phyloP scores from a whole-genome alignment of 2,888 invertebrate genomes.

The Rutpela maculata region DNA sequence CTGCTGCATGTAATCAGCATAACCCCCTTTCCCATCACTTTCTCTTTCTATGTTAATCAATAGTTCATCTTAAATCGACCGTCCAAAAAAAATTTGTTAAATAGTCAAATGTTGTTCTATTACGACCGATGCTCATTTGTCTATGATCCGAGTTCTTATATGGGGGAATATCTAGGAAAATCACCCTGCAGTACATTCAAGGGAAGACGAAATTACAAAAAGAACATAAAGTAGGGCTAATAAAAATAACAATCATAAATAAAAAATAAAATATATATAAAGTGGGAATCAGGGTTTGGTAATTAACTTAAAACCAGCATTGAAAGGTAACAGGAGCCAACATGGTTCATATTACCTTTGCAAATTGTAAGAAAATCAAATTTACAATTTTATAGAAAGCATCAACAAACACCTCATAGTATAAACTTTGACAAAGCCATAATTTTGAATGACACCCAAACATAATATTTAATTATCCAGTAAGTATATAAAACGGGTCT shows the following conservation, averaged over 20 bases:
- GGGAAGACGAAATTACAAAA: neutral
- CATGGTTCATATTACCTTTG: neutral
- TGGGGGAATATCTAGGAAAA: neutral
- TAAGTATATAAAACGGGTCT: no score
- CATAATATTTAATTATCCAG: no score
- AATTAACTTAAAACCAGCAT: neutral
- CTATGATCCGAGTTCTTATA: neutral
- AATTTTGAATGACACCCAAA: neutral
- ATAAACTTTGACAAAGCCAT: neutral
- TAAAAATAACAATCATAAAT: neutral
- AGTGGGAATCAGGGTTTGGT: conserved; percentile 2
- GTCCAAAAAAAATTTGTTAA: no score
- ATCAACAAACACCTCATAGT: neutral
- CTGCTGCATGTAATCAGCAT: no score
- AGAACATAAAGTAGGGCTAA: neutral
- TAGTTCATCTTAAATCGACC: no score
- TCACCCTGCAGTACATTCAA: neutral
- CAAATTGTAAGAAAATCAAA: neutral
- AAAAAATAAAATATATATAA: neutral
- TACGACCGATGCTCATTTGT: no score
- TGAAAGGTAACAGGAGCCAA: neutral
- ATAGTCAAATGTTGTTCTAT: no score
- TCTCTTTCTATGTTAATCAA: no score
- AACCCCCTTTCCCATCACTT: no score
- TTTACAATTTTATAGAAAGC: neutral